Evolutionary conservation across 1,140 invertebrate species (phyloP).

Genomic region (Calliphora vicina): DNA sequence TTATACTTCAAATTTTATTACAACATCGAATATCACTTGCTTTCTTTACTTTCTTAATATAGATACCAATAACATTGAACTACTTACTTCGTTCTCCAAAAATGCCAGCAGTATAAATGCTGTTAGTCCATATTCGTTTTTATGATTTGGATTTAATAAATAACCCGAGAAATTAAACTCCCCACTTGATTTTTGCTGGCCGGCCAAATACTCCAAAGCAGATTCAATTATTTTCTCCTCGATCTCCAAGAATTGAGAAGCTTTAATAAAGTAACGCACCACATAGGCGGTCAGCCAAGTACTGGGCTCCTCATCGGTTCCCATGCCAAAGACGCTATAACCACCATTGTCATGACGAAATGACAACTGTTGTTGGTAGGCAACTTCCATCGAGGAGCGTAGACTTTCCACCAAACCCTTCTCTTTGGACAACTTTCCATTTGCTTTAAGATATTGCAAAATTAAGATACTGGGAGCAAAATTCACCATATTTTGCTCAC

Average conservation of each 20-base stretch:
- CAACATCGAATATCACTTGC: no score
- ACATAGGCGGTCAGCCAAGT: conserved; percentile 97
- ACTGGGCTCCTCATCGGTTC: conserved; percentile 78
- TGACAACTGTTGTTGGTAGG: conserved; percentile 91
- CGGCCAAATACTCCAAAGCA: conserved; percentile 81
- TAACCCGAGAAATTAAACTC: conserved; percentile 80
- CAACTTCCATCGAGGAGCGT: conserved; percentile 72
- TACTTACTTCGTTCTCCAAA: conserved; percentile 69
- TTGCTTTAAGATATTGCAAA: conserved; percentile 76
- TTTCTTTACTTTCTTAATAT: no score
- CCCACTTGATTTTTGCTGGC: conserved; percentile 79
- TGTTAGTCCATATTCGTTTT: conserved; percentile 77
- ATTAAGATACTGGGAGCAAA: conserved; percentile 92
- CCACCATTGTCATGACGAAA: conserved; percentile 91
- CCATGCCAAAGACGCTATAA: conserved; percentile 88
- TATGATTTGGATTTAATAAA: conserved; percentile 78
- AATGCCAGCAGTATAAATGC: conserved; percentile 82
- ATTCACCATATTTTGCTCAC: conserved; percentile 95
- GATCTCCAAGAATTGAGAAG: conserved; percentile 79
- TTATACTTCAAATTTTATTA: no score
- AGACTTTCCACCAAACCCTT: conserved; percentile 37
- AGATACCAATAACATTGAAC: no score
- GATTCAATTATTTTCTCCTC: conserved; percentile 76
- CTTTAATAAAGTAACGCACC: conserved; percentile 85
- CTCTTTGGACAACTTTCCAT: conserved; percentile 75